Evolutionary conservation across 2,888 invertebrate species (phyloP), one percentile per base, ranked within the genome.

Genomic region (Nemotelus nigrinus): DNA sequence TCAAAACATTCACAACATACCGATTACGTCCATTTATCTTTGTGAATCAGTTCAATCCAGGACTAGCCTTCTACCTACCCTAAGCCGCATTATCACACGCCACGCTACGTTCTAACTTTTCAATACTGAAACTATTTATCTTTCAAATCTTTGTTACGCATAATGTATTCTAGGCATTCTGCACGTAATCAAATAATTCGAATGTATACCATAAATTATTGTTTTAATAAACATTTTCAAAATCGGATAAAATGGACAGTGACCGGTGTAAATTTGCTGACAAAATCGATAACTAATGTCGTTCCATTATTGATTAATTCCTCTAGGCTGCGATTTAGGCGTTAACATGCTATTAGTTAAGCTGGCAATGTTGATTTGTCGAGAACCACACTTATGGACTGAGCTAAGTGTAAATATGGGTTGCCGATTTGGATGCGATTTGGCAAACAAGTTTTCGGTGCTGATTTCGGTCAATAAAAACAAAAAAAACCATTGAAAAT

Each of bases 191-290:
- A 55, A 39, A 55, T 44, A 4, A n/a, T 70, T 70, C 55, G 47
- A 70, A 70, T 70, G 10, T 39, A 25, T 25, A 55, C 44, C 55
- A 53, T 70, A 70, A 70, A 70, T 70, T 70, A 70, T 70, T 53
- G 70, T 70, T 70, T 47, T 70, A 70, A 70, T 55, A 70, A 70
- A 70, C 55, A 70, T 70, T 70, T 70, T 55, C 43, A 41, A 55
- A 70, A 70, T 70, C 70, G 70, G 43, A 70, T 70, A 53, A 70
- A 39, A 39, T 70, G 70, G 70, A 70, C 70, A 70, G 70, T 70
- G 70, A 70, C 70, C 70, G 70, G 70, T 70, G 70, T 70, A 70
- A 70, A 70, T 70, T 70, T 70, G 70, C 70, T 70, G 70, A 70
- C 70, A 70, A 70, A 70, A 70, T 70, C 70, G 70, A 70, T 70